Evolutionary conservation across 2,888 invertebrate species (phyloP).

Genomic region (Elegia similella): DNA sequence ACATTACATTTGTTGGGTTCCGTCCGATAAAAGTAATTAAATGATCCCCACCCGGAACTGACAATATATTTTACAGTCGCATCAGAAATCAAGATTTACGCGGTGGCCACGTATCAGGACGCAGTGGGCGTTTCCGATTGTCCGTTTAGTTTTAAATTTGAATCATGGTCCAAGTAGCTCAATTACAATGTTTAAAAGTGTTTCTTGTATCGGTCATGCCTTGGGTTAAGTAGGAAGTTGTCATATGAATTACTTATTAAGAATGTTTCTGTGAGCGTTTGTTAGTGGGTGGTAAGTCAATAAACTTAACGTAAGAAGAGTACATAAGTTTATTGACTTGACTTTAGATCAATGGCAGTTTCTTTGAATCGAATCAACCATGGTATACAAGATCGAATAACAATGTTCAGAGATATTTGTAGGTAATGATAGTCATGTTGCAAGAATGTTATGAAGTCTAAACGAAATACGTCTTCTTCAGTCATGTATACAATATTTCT

Average conservation of each 20-base stretch:
- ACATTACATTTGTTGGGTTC: no score
- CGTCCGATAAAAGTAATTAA: background rate
- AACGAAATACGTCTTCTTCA: no score
- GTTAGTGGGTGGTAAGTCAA: no score
- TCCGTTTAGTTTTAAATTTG: conserved; percentile 25
- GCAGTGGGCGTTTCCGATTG: conserved; percentile 35
- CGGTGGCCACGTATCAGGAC: conserved; percentile 27
- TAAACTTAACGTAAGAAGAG: no score
- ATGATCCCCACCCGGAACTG: conserved; percentile 36
- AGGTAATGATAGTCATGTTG: no score
- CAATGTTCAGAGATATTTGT: no score
- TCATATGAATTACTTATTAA: background rate
- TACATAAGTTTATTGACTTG: no score
- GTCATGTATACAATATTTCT: no score
- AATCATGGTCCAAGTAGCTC: conserved; percentile 29
- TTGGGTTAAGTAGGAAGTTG: background rate
- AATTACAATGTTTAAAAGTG: conserved; percentile 22
- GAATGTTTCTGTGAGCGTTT: background rate
- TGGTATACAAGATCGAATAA: no score
- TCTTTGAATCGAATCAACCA: no score
- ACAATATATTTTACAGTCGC: conserved; percentile 39
- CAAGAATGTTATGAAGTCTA: no score
- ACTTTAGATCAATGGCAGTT: no score
- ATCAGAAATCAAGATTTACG: conserved; percentile 54
- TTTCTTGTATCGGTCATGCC: background rate